phyloP scores from a whole-genome alignment of 37 sponge, comb jelly and placozoan species.

The Beroe forskalii region DNA sequence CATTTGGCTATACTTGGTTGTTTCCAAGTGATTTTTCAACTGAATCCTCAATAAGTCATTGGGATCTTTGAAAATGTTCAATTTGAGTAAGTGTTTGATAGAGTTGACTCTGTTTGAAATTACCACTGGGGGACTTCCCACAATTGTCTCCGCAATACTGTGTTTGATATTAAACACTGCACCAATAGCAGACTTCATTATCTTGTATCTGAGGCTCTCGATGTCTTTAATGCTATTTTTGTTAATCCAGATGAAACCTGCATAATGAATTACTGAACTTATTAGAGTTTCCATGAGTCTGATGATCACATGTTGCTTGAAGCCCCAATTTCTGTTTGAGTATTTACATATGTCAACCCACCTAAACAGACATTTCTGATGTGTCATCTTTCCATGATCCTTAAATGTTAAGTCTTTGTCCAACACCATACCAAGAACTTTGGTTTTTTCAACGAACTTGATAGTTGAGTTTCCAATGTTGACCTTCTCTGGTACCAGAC shows the following conservation, averaged over 20 bases:
- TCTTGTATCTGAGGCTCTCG: not conserved
- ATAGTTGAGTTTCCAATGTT: not conserved
- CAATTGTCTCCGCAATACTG: not conserved
- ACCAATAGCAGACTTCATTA: not conserved
- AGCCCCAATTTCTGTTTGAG: not conserved
- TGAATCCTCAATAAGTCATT: not conserved
- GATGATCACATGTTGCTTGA: not conserved
- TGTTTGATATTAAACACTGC: not conserved
- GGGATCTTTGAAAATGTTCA: too few relatives aligned
- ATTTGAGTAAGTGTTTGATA: not conserved
- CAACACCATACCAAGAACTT: not conserved
- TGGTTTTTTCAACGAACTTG: not conserved
- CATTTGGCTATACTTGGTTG: not conserved
- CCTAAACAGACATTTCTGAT: not conserved
- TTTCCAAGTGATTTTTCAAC: not conserved
- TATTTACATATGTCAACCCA: not conserved
- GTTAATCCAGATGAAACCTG: too few relatives aligned
- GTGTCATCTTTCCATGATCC: not conserved
- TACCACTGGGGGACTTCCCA: not conserved
- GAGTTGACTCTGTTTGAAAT: not conserved
- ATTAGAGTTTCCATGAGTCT: not conserved
- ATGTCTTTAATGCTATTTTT: not conserved
- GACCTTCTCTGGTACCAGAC: not conserved
- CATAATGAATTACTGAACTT: not conserved
- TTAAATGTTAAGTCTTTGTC: not conserved